Evolutionary conservation across 1,140 invertebrate genomes (phyloP).

Genomic region (Archivesica marissinica): DNA sequence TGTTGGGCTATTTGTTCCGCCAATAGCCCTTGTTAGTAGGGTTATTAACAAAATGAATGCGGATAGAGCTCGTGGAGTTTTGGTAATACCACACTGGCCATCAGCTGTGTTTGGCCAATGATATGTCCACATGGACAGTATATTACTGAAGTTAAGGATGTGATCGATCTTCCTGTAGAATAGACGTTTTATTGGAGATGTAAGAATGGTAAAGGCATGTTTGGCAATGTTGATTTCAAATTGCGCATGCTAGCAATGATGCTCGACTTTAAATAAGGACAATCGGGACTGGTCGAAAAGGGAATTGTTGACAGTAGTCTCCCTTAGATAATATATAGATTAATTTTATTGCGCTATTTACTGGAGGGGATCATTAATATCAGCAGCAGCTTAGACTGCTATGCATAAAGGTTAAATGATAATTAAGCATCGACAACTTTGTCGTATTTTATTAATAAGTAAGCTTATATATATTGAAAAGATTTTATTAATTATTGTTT

Average conservation of each 20-base stretch:
- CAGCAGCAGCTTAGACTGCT: background rate
- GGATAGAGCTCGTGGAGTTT: background rate
- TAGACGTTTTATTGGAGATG: background rate
- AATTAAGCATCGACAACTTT: too few relatives aligned
- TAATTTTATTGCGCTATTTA: background rate
- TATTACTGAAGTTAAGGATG: slow-evolving; percentile 1
- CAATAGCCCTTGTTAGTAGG: background rate
- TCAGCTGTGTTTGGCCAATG: slow-evolving; percentile 21
- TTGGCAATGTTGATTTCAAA: slow-evolving; percentile 33
- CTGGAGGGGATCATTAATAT: background rate
- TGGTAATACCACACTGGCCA: slow-evolving; percentile 15
- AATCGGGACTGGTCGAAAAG: background rate
- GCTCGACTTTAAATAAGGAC: background rate
- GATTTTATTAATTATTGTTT: too few relatives aligned
- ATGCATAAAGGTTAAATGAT: background rate
- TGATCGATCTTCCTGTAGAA: background rate
- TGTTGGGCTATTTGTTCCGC: slow-evolving; percentile 40
- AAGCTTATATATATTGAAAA: too few relatives aligned
- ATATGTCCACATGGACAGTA: slow-evolving; percentile 3
- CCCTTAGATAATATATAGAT: background rate
- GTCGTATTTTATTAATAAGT: too few relatives aligned
- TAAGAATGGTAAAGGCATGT: slow-evolving; percentile 34
- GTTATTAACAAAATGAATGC: slow-evolving; percentile 36
- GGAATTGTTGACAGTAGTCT: background rate
- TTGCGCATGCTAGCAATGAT: background rate